Percentiles rank a stretch among this genome's conserved stretches.
phyloP scores from a whole-genome alignment of 2,113 vertebrate species.

The Meles meles region DNA sequence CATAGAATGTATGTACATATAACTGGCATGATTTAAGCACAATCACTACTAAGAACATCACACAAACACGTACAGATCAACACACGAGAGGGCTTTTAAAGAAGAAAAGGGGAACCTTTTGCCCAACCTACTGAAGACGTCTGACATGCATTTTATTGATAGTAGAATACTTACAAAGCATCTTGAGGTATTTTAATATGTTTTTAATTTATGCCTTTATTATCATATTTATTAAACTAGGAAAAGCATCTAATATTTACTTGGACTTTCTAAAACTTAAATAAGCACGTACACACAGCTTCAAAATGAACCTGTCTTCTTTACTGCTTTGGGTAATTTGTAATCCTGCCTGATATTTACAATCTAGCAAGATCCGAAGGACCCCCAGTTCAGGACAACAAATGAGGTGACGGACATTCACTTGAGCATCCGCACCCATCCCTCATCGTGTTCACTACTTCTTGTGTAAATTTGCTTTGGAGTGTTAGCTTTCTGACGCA shows the following conservation, averaged over 20 bases:
- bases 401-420: neutral
- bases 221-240: neutral
- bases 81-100: neutral
- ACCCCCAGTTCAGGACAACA: neutral
- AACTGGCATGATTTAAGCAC: neutral
- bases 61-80: neutral
- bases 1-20: neutral
- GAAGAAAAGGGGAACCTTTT: neutral
- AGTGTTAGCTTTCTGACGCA: neutral
- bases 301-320: constrained; percentile 1
- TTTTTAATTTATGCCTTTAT: constrained; percentile 8
- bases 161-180: neutral
- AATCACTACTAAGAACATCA: neutral
- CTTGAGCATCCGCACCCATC: neutral
- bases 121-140: neutral
- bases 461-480: constrained; percentile 40
- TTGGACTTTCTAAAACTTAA: neutral
- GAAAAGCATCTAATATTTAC: neutral
- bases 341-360: neutral
- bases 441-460: neutral
- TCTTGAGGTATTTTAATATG: neutral
- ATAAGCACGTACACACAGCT: neutral
- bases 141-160: neutral
- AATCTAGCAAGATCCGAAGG: neutral
- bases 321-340: neutral